Evolutionary conservation across 1,140 invertebrate genomes (phyloP), one percentile per base, ranked within the genome.

Genomic region (Drosophila sp.): DNA sequence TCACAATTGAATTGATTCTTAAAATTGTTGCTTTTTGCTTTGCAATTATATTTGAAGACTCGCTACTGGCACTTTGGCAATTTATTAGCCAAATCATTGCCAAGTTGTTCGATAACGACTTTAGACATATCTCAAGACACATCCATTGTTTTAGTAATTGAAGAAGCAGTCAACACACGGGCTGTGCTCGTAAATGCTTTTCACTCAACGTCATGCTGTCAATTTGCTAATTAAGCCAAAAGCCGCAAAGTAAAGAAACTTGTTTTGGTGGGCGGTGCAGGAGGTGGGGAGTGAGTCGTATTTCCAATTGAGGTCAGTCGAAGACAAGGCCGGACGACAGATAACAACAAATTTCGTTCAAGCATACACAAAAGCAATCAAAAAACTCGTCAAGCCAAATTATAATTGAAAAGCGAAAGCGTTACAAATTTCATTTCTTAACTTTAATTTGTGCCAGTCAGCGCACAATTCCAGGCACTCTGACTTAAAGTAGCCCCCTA

Each of bases 361-460:
- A 51, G 65, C 75, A 65, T 61, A 75, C 65, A 65, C 41, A 59
- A 75, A 75, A 78, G 75, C 75, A 77, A 77, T 74, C 75, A 77
- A 64, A 77, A 74, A 61, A 64, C 57, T 76, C 72, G 72, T 74
- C 71, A 74, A 54, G 72, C 54, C 18, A 64, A 74, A 74, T 65
- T 73, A 58, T 71, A 75, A 77, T 77, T 77, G 72, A 77, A 77
- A 61, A 74, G 72, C 65, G 75, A 77, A 77, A 77, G 75, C 65
- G 75, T 74, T 70, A 64, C 72, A 74, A 77, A 77, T 77, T 70
- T 70, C 40, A 77, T 77, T 74, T 70, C 69, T 53, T 38, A 64
- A 70, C 75, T 64, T 70, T 34, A 70, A 74, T 77, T 76, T 62
- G 63, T 75, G 59, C 54, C 61, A 66, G 38, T 56, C 69, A 34